Percentiles rank a stretch among this genome's conserved stretches.
Evolutionary conservation across 2,888 invertebrate species (phyloP).

Genomic region (Drosophila melanocephala): DNA sequence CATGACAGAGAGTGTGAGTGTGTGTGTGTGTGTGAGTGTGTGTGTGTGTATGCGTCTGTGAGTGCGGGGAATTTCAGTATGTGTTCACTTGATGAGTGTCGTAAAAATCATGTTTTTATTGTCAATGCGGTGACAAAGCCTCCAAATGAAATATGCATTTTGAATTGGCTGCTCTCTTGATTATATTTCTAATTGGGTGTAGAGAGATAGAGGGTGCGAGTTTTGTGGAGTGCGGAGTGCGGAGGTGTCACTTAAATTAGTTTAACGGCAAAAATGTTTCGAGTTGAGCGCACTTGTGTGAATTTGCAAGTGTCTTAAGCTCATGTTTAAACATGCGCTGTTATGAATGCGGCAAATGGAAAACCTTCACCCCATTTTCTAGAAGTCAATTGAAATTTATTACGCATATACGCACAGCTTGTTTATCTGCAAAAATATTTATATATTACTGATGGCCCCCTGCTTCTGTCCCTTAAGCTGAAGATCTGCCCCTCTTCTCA

Average conservation of each 20-base stretch:
- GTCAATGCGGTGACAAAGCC: slow-evolving; percentile 40
- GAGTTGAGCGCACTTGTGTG: slow-evolving; percentile 13
- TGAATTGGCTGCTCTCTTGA: slow-evolving; percentile 34
- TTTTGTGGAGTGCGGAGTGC: not conserved
- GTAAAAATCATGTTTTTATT: slow-evolving; percentile 69
- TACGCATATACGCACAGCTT: slow-evolving; percentile 46
- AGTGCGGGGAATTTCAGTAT: slow-evolving; percentile 4
- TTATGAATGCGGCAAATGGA: slow-evolving; percentile 3
- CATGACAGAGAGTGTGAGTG: slow-evolving; percentile 3
- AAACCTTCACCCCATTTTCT: slow-evolving; percentile 38
- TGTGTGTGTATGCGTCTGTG: slow-evolving; percentile 18
- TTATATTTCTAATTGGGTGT: slow-evolving; percentile 16
- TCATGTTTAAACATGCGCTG: slow-evolving; percentile 11
- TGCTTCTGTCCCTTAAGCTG: not conserved
- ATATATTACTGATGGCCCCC: slow-evolving; percentile 19
- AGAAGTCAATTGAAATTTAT: slow-evolving; percentile 78
- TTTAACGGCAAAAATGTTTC: slow-evolving; percentile 2
- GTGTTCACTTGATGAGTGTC: slow-evolving; percentile 50
- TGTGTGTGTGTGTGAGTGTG: not conserved
- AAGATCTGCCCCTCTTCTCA: not conserved
- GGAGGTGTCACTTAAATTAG: slow-evolving; percentile 14
- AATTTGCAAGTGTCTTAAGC: slow-evolving; percentile 28
- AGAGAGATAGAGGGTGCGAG: not conserved
- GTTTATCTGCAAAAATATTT: slow-evolving; percentile 63
- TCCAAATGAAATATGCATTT: slow-evolving; percentile 65